Evolutionary conservation across 2,113 vertebrate genomes (phyloP), one percentile per base, ranked within the genome.

Genomic region (Climacteris rufus): DNA sequence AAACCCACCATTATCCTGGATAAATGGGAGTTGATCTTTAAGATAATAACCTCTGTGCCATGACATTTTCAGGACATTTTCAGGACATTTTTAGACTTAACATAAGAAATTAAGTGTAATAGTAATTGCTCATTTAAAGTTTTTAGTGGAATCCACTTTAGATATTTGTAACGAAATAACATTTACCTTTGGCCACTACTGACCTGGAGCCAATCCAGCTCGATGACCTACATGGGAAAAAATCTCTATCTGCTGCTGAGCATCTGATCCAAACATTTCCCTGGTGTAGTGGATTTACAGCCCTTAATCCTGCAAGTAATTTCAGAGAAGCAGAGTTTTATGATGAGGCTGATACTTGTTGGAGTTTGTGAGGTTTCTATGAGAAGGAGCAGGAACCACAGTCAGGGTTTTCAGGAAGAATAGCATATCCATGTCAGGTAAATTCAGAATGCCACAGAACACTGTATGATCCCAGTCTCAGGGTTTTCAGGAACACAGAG

Each of bases 261-360:
- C 49, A 78, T 92, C 18, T 57, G 72, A 87, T 60, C 39, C 64
- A 87, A 71, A 37, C 35, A 20, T 89, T 89, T 94, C 72, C 52
- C 60, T 28, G 13, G 20, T 27, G 42, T 68, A 52, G 68, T 3
- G 15, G 39, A 78, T 64, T 95, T 94, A 44, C 35, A 94, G 60
- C 40, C 52, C 60, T 91, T 89, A 94, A 87, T 90, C 80, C 91
- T 84, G 27, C 40, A 92, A 94, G 63, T 78, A 92, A 94, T 91
- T 89, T n/a, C 33, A 60, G 59, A 84, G 82, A 39, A 87, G 22
- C 22, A 74, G 74, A 66, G 20, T 66, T 88, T 94, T 83, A 40
- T 68, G 52, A 81, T 44, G 52, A 52, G 33, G 14, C 59, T 88
- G 20, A 42, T 63, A 74, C 39, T 54, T 65, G 15, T 3, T 83